Conservation (phyloP, 2,888 invertebrate species). For the Parasteatoda lunata region DNA sequence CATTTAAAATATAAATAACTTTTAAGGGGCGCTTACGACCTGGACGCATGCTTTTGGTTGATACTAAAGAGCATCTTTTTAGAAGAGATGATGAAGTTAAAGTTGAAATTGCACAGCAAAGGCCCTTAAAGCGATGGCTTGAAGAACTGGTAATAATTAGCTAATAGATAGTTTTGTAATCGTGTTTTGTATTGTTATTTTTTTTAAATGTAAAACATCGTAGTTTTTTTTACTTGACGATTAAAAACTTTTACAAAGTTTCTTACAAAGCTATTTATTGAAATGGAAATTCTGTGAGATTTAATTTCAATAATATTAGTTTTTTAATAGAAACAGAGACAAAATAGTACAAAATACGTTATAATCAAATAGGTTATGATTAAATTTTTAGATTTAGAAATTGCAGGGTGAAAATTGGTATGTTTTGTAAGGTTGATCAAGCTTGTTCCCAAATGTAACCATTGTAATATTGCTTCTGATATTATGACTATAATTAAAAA, state of each 20-base stretch:
- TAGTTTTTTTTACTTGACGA: background rate
- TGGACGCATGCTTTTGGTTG: slow-evolving; percentile 97
- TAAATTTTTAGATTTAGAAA: too few species aligned
- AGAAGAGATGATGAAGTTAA: slow-evolving; percentile 96
- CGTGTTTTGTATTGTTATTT: too few species aligned
- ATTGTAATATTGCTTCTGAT: too few species aligned
- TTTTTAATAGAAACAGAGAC: too few species aligned
- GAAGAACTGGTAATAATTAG: slow-evolving; percentile 80
- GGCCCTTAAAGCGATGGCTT: slow-evolving; percentile 94
- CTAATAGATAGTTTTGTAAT: too few species aligned
- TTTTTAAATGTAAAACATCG: background rate
- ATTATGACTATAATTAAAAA: too few species aligned
- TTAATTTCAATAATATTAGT: too few species aligned
- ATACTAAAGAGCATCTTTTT: slow-evolving; percentile 89
- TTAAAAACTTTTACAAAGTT: background rate
- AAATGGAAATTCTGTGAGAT: background rate
- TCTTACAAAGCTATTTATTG: background rate
- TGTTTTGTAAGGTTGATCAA: too few species aligned
- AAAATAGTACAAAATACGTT: too few species aligned
- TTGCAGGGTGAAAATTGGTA: too few species aligned
- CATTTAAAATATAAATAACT: background rate
- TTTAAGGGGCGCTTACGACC: slow-evolving; percentile 94
- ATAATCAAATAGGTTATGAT: too few species aligned
- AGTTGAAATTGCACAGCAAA: slow-evolving; percentile 86
- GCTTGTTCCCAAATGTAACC: too few species aligned